Base-by-base conservation (phyloP, 1,140 invertebrate species). In the Drosophila yakuba region DNA sequence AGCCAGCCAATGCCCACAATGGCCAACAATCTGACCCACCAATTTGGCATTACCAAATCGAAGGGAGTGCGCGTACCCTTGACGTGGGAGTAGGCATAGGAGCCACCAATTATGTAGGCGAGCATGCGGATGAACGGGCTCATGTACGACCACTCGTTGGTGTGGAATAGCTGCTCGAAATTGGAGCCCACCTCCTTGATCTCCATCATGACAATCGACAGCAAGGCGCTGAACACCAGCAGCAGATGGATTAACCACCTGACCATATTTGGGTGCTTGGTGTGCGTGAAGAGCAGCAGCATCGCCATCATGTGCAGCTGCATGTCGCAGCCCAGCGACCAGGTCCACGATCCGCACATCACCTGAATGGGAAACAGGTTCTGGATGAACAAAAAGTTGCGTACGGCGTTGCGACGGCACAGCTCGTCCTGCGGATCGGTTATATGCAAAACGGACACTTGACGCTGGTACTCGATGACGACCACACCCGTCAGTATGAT, bases 281-380 rank as follows among this genome's bases (percentile, higher is more conserved):
- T 91, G n/a, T 94, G 94, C 5, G 93, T 50, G 20, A 94, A 92
- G n/a, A 95, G 80, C 4, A 95, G 55, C 38, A 93, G 59, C 0
- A 85, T 74, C 41, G 90, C 91, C 48, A 96, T 83, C 2, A 95
- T 77, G 78, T 95, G 96, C 73, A 96, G 95, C 92, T 97, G 96
- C 94, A 96, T 96, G 83, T 97, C 97, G 55, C 95, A 95, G 32
- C 96, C 95, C 54, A 97, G 80, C 73, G 96, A 97, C 97, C 97
- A 97, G 2, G 95, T 95, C 95, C 96, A 96, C 7, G 94, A 94
- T 93, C 96, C 93, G 80, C 97, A 97, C 93, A 94, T 92, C 39
- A 93, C 91, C 0, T 91, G 61, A 56, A 90, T 75, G 4, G 85
- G 68, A 60, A 90, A 95, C 0, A 95, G 78, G 84, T 94, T 95